Conservation (phyloP, 2,888 invertebrate genomes). For the Hypsopygia costalis region DNA sequence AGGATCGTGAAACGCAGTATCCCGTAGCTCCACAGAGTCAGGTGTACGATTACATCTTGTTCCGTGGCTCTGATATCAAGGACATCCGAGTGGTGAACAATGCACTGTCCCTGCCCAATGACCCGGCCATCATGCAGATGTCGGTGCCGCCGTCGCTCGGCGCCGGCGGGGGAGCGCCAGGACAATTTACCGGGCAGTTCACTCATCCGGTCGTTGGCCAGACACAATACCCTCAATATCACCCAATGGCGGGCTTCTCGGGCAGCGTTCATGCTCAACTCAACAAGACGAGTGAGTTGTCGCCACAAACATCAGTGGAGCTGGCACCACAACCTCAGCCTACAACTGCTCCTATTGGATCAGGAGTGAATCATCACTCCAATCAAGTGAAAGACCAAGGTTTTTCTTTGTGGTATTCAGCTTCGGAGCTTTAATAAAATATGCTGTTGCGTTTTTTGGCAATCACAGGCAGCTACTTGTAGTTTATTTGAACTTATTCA, state of each 20-base stretch:
- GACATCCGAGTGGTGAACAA: slow-evolving; percentile 97
- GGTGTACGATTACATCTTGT: slow-evolving; percentile 99
- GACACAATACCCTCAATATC: slow-evolving; percentile 68
- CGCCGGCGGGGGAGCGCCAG: slow-evolving; percentile 81
- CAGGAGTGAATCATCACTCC: slow-evolving; percentile 65
- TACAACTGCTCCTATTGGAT: slow-evolving; percentile 64
- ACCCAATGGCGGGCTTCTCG: slow-evolving; percentile 76
- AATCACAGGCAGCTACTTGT: slow-evolving; percentile 33
- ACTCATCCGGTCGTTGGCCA: slow-evolving; percentile 86
- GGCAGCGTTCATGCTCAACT: slow-evolving; percentile 65
- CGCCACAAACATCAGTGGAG: slow-evolving; percentile 67
- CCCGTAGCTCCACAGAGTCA: slow-evolving; percentile 98
- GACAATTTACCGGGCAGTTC: slow-evolving; percentile 83
- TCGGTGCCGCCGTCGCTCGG: slow-evolving; percentile 87
- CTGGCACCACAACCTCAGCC: slow-evolving; percentile 54
- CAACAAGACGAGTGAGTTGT: slow-evolving; percentile 79
- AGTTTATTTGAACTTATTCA: not conserved
- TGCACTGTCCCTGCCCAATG: slow-evolving; percentile 92
- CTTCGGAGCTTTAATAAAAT: slow-evolving; percentile 53
- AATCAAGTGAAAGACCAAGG: slow-evolving; percentile 81
- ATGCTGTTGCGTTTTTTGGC: slow-evolving; percentile 71
- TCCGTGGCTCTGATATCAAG: slow-evolving; percentile 99
- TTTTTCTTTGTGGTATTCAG: slow-evolving; percentile 53
- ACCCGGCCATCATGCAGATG: slow-evolving; percentile 98
- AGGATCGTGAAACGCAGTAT: slow-evolving; percentile 97